phyloP scores from a whole-genome alignment of 2,797 vertebrate species.

The Urophycis tenuis region DNA sequence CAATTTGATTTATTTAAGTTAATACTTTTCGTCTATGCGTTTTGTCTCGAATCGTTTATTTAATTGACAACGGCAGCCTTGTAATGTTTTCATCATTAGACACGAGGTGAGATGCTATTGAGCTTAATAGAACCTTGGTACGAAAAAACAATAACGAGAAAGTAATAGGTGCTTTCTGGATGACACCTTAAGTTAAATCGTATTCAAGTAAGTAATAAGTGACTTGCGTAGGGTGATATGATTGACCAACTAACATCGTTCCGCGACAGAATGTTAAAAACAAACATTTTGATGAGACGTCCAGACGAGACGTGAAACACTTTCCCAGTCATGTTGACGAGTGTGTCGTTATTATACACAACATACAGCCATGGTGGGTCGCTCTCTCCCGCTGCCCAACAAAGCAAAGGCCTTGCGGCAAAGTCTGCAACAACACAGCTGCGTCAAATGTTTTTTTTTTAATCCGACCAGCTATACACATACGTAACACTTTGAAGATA shows the following conservation, averaged over 20 bases:
- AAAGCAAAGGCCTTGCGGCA: slow-evolving; percentile 13
- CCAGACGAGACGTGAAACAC: neutral
- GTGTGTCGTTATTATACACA: too few relatives aligned
- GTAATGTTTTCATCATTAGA: neutral
- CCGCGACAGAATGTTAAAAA: neutral
- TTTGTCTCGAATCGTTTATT: neutral
- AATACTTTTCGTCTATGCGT: neutral
- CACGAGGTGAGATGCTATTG: neutral
- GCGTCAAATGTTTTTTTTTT: neutral
- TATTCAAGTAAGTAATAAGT: neutral
- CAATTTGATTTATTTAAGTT: neutral
- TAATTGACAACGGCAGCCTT: neutral
- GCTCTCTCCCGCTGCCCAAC: neutral
- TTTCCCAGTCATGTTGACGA: neutral
- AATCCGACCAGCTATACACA: neutral
- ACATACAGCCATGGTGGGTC: too few relatives aligned
- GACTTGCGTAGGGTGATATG: neutral
- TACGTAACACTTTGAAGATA: neutral
- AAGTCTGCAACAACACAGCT: neutral
- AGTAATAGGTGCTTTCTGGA: neutral
- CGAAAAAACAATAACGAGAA: neutral
- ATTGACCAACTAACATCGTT: too few relatives aligned
- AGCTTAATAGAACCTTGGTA: neutral
- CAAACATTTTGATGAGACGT: neutral
- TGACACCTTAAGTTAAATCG: neutral